Conservation (phyloP, 2,113 vertebrate genomes). For the human (Homo sapiens) region GRCh38 chr7:50366501-50367000, state of each 20-base stretch:
- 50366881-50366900: accelerated
- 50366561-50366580: too few species aligned
- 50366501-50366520: accelerated
- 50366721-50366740: not conserved
- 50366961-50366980: not conserved
- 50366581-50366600: not conserved
- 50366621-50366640: too few species aligned
- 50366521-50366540: not conserved
- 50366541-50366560: accelerated
- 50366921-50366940: accelerated
- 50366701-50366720: not conserved
- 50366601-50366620: not conserved
- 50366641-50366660: not conserved
- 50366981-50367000: too few species aligned
- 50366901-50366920: too few species aligned
- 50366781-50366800: too few species aligned
- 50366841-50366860: accelerated
- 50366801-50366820: not conserved
- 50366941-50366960: not conserved
- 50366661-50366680: accelerated
- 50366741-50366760: not conserved
- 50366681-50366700: not conserved
- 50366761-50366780: not conserved
- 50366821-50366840: not conserved
- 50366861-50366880: accelerated